These are phyloP conservation scores for Umimayanthus kanabou DNA, from an alignment of 92 coral and sea anemone species.

Conservation along the genomic window DNA sequence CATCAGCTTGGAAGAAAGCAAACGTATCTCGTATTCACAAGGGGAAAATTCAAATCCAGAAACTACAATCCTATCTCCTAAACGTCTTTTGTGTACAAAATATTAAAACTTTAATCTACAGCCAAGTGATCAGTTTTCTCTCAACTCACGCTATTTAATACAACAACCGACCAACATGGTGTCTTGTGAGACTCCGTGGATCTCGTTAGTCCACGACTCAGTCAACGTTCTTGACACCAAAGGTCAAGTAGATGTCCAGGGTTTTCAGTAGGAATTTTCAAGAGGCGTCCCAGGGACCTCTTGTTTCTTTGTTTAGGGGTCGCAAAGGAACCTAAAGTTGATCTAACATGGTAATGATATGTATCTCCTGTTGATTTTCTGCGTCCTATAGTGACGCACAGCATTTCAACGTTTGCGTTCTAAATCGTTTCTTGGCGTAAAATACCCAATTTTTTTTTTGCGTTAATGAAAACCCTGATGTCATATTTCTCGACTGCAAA, in stretches of 20 bases:
- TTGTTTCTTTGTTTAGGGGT: too few relatives aligned
- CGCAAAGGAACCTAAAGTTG: too few relatives aligned
- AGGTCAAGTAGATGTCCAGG: neutral
- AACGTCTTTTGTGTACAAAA: neutral
- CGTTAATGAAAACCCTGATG: too few relatives aligned
- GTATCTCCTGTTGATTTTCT: too few relatives aligned
- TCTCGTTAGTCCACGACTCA: neutral
- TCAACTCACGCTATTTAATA: neutral
- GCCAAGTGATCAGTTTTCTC: too few relatives aligned
- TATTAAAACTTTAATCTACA: neutral
- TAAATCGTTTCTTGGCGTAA: too few relatives aligned
- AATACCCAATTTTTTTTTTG: too few relatives aligned
- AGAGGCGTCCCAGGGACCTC: too few relatives aligned
- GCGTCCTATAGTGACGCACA: too few relatives aligned
- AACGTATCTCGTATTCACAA: constrained; percentile 1
- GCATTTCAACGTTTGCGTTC: too few relatives aligned
- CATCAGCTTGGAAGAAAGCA: neutral
- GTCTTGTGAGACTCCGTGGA: neutral
- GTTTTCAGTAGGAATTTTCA: too few relatives aligned
- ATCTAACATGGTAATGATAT: too few relatives aligned
- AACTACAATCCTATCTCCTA: constrained; percentile 30
- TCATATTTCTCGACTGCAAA: neutral
- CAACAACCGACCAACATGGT: neutral
- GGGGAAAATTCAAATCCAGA: neutral
- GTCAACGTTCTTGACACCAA: neutral